phyloP scores from a whole-genome alignment of 2,113 vertebrate genomes.

The Eolophus roseicapilla region DNA sequence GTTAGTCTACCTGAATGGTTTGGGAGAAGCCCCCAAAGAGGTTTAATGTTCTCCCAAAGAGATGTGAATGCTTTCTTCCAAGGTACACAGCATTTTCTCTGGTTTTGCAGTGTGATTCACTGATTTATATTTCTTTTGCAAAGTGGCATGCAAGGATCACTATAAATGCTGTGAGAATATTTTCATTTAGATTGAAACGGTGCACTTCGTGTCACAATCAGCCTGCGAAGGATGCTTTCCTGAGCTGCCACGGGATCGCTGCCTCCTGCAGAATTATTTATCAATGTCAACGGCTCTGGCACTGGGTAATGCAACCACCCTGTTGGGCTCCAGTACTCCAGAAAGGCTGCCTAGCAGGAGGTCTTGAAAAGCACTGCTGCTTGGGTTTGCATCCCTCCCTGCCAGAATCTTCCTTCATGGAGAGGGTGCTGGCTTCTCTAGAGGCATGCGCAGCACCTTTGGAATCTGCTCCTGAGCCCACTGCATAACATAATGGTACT shows the following conservation, averaged over 20 bases:
- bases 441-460: rapidly evolving
- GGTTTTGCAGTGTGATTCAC: too few relatives aligned
- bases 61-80: too few relatives aligned
- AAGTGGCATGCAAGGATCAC: neutral
- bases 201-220: neutral
- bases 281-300: rapidly evolving
- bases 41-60: neutral
- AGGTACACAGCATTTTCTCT: rapidly evolving
- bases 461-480: neutral
- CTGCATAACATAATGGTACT: rapidly evolving
- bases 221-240: neutral
- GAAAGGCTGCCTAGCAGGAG: neutral
- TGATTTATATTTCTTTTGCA: too few relatives aligned
- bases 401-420: neutral
- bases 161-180: too few relatives aligned
- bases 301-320: rapidly evolving
- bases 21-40: rapidly evolving
- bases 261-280: neutral
- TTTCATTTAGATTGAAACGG: rapidly evolving
- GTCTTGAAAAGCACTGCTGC: neutral
- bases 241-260: rapidly evolving
- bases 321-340: too few relatives aligned
- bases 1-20: neutral
- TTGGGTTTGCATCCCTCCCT: neutral
- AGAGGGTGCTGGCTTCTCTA: rapidly evolving